These are phyloP conservation scores for Baccha elongata DNA, from an alignment of 2,888 invertebrate species.

Conservation along the genomic window DNA sequence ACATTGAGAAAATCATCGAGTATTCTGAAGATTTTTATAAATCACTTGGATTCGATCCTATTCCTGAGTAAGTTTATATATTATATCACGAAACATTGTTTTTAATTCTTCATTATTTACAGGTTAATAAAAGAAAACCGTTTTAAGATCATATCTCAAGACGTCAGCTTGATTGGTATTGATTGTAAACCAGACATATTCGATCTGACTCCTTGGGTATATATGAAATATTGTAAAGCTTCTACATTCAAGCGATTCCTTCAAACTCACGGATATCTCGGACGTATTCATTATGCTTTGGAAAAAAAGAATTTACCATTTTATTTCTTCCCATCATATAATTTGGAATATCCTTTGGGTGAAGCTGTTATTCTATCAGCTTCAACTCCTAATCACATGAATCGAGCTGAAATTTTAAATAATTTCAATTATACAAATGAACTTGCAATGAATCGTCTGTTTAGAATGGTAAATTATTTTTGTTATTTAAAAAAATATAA, in stretches of 20 bases:
- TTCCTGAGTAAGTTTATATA: slow-evolving; percentile 42
- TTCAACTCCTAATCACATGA: slow-evolving; percentile 86
- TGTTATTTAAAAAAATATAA: no score
- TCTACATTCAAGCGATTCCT: slow-evolving; percentile 83
- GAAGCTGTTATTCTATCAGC: slow-evolving; percentile 87
- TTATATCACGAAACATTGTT: not conserved
- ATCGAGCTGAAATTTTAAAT: slow-evolving; percentile 61
- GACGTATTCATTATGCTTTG: slow-evolving; percentile 85
- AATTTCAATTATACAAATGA: slow-evolving; percentile 55
- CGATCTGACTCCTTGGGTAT: slow-evolving; percentile 54
- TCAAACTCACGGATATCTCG: slow-evolving; percentile 85
- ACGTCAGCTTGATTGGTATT: slow-evolving; percentile 55
- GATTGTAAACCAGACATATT: slow-evolving; percentile 72
- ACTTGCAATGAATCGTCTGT: slow-evolving; percentile 62
- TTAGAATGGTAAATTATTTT: slow-evolving; percentile 70
- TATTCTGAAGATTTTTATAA: slow-evolving; percentile 79
- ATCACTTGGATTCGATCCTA: slow-evolving; percentile 77
- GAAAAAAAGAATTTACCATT: slow-evolving; percentile 84
- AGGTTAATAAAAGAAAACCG: slow-evolving; percentile 71
- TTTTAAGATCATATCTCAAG: slow-evolving; percentile 75
- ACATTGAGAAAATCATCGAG: slow-evolving; percentile 75
- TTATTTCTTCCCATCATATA: slow-evolving; percentile 82
- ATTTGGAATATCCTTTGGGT: slow-evolving; percentile 86
- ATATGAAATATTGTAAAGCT: slow-evolving; percentile 84
- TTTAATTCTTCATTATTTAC: not conserved